Conservation (phyloP, 2,888 invertebrate genomes). For the Tupiocoris notatus region DNA sequence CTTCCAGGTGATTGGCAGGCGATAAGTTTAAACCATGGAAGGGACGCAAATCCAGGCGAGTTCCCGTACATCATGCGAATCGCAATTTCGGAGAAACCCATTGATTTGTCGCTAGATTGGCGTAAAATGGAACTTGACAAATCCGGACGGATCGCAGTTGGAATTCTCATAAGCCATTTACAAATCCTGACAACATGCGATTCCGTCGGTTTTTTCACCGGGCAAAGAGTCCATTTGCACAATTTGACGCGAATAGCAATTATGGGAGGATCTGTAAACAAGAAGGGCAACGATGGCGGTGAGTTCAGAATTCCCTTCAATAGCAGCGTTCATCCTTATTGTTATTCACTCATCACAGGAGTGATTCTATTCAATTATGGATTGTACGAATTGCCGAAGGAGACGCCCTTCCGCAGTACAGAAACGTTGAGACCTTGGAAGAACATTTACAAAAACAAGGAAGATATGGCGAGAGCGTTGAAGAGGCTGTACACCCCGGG, state of each 20-base stretch:
- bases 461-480: not conserved
- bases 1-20: no score
- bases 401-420: not conserved
- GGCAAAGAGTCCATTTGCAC: conserved; percentile 22
- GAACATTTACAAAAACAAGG: not conserved
- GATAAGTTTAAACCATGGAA: conserved; percentile 14
- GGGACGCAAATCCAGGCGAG: conserved; percentile 6
- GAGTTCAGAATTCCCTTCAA: not conserved
- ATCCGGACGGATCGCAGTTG: not conserved
- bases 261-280: conserved; percentile 11
- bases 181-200: conserved; percentile 21
- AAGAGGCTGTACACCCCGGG: not conserved
- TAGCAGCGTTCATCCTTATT: conserved; percentile 26
- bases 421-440: not conserved
- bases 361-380: conserved; percentile 26
- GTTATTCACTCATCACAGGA: conserved; percentile 14
- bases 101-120: not conserved
- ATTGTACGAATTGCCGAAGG: not conserved
- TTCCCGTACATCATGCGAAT: conserved; percentile 24
- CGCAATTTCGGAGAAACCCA: not conserved
- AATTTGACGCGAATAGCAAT: not conserved
- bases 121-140: not conserved
- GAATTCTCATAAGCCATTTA: not conserved
- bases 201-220: conserved; percentile 24
- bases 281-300: not conserved